Evolutionary conservation across 2,113 vertebrate genomes (phyloP), one percentile per base, ranked within the genome.

Genomic region (Pithys albifrons): DNA sequence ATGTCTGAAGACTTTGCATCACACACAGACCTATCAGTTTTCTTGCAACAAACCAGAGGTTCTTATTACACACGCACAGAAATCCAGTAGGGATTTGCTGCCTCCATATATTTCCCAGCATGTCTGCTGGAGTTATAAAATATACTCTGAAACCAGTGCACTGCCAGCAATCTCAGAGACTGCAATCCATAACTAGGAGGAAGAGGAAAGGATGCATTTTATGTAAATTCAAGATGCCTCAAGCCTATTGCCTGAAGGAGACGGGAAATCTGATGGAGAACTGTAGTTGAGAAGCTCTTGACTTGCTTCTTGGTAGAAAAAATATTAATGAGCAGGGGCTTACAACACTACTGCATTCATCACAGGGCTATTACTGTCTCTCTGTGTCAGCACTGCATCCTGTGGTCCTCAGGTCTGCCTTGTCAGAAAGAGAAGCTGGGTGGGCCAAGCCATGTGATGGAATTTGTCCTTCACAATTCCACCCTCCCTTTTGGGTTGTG

Each of bases 191-290:
- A 86, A 73, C 27, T 20, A 46, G 81, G 41, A 75, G 46, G 72
- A 89, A 66, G 79, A 85, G 64, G 51, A 83, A 83, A 93, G 29
- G 77, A 89, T 46, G 25, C 33, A 18, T 70, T 89, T 89, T 74
- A 75, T 31, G 66, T 41, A 86, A 83, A 91, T 41, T 75, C 72
- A 65, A 51, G 78, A 41, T 27, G 25, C 72, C 67, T 52, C 61
- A 72, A 89, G 77, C 71, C 46, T 46, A 17, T 18, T 41, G 59
- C 66, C 29, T 45, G 55, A 51, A 73, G 79, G 39, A 78, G 71
- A 77, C 2, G 1, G 59, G 35, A 10, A 37, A 37, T 52, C 66
- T 71, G 88, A 62, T 52, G 77, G 77, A 89, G 51, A 25, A 13
- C 37, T 19, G 49, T 1, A 41, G 45, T 15, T 6, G 65, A 58